Percentiles rank a stretch among this genome's conserved stretches.
Evolutionary conservation across 2,113 vertebrate species (phyloP).

Genomic region (Corynorhinus townsendii): DNA sequence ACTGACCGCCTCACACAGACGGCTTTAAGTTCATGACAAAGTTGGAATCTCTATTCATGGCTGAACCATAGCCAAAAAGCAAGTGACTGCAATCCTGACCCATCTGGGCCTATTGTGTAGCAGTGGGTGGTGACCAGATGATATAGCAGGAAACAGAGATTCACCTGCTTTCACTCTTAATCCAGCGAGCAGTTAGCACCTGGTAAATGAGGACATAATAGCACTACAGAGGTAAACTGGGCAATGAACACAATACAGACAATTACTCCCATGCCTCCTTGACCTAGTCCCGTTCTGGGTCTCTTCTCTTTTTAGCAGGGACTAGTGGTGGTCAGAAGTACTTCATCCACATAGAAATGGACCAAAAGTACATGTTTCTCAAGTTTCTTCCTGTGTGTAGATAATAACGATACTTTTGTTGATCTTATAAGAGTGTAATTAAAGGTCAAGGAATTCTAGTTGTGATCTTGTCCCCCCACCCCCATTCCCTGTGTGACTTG

Average conservation of each 20-base stretch:
- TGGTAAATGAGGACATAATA: accelerated
- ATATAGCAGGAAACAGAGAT: background rate
- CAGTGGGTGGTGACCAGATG: background rate
- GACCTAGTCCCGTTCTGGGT: background rate
- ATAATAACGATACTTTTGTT: background rate
- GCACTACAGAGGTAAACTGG: background rate
- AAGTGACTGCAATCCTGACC: background rate
- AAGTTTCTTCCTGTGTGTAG: background rate
- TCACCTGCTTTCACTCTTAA: background rate
- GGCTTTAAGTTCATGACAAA: background rate
- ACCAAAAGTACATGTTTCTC: background rate
- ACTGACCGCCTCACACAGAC: background rate
- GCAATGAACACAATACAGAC: background rate
- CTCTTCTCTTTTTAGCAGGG: background rate
- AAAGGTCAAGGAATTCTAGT: background rate
- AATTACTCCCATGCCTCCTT: background rate
- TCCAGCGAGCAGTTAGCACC: background rate
- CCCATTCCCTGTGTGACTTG: background rate
- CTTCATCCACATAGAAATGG: background rate
- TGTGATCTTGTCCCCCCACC: background rate
- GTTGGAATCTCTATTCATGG: background rate
- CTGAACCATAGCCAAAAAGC: background rate
- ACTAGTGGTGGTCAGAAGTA: background rate
- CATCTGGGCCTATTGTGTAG: background rate
- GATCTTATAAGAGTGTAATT: background rate